These are phyloP conservation scores for Drosophila bocki DNA, from an alignment of 1,140 invertebrate species.

Conservation along the genomic window DNA sequence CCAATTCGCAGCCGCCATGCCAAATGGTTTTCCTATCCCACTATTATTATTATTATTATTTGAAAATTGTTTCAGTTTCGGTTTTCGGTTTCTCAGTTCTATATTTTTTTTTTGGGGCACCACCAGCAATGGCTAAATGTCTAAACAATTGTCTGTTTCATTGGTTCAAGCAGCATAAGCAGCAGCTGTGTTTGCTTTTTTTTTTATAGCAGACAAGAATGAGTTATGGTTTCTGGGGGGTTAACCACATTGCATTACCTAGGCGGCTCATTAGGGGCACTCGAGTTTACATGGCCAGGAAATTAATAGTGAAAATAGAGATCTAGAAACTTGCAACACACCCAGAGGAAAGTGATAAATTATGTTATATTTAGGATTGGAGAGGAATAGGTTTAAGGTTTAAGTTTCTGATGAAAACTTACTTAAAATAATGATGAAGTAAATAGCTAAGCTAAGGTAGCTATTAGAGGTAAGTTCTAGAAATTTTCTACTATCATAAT, in stretches of 20 bases:
- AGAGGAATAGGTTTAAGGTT: neutral
- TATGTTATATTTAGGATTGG: neutral
- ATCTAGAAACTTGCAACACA: conserved; percentile 10
- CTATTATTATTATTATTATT: conserved; percentile 44
- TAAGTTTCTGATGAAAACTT: neutral
- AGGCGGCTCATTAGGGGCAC: conserved; percentile 33
- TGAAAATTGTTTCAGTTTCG: conserved; percentile 56
- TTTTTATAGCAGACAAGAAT: conserved; percentile 18
- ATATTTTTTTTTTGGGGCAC: conserved; percentile 8
- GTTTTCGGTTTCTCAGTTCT: conserved; percentile 11
- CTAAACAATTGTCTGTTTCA: conserved; percentile 63
- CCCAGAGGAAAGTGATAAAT: neutral
- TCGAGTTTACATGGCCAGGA: conserved; percentile 21
- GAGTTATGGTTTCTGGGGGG: conserved; percentile 21
- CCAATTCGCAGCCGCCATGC: conserved; percentile 52
- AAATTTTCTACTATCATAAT: neutral
- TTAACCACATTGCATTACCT: conserved; percentile 35
- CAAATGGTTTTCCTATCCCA: conserved; percentile 53
- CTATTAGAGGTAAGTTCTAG: neutral
- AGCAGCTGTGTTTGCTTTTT: conserved; percentile 68
- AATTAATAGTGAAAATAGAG: conserved; percentile 24
- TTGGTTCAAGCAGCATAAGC: conserved; percentile 19
- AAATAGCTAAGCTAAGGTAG: neutral
- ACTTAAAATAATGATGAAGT: neutral
- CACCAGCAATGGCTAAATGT: conserved; percentile 42